Base-by-base conservation (phyloP, 2,888 invertebrate genomes). In the Saturnia pavonia region DNA sequence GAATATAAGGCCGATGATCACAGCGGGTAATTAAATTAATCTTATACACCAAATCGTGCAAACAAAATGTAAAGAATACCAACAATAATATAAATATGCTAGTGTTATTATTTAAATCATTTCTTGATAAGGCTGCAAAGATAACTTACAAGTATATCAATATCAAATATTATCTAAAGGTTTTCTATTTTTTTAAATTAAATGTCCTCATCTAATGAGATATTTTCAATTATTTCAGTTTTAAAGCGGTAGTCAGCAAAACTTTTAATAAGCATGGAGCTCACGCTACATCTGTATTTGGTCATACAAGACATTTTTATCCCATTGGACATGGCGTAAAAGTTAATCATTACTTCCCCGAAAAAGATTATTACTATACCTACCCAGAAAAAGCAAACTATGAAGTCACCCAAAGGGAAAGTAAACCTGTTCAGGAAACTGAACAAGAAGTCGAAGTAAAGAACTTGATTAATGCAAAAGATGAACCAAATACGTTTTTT, bases 191-290 rank as follows among this genome's bases (percentile, higher is more conserved):
- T 45, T 42, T 42, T 7, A 11, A 51, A 34, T 16, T 65, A 65
- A 25, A 63, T 63, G 19, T 19, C 27, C 1, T 6, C n/a, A 25
- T n/a, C 14, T 43, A 27, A 60, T 27, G 4, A 27, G 19, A 63
- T 70, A 67, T 57, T 66, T 70, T 69, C 70, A 54, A 72, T 70
- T 42, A 54, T 81, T 82, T 34, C 82, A 95, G 95, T 67, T 95
- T 95, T 76, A 95, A 95, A 77, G 95, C 95, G 8, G 86, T 95
- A 25, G 95, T 95, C 9, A 95, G 94, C 78, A 95, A 94, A 77
- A 86, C 85, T 19, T 76, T 90, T 0, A 86, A 89, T 71, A 92
- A 89, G 72, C 93, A 94, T 70, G 91, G 91, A 25, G 86, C 88
- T 67, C 80, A 91, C 70, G 92, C 93, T 1, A 86, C 81, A 71